Percentiles rank a stretch among this genome's conserved stretches.
Conservation (phyloP, 2,113 vertebrate species). For the Gorsachius goisagi region DNA sequence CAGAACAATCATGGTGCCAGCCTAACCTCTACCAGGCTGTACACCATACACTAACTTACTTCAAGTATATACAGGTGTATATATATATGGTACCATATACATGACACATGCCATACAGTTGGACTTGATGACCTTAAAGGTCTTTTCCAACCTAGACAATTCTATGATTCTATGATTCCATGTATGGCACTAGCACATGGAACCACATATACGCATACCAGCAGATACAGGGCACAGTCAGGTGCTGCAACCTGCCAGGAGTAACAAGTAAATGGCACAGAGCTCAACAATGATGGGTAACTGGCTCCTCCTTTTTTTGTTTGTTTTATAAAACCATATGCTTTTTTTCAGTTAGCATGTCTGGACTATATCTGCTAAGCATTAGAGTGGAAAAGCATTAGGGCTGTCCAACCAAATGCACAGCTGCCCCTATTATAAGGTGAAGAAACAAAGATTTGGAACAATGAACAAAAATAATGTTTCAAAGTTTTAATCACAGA, state of each 20-base stretch:
- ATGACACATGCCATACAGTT: no score
- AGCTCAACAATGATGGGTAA: not conserved
- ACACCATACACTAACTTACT: fast-evolving
- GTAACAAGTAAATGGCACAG: not conserved
- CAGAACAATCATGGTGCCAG: not conserved
- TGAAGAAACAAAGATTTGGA: not conserved
- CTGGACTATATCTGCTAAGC: not conserved
- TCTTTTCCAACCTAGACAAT: no score
- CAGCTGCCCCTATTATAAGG: not conserved
- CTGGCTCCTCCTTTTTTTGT: not conserved
- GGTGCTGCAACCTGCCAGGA: fast-evolving
- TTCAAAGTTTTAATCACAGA: not conserved
- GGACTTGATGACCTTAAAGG: no score
- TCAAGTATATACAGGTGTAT: fast-evolving
- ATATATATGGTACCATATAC: no score
- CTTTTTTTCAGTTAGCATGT: not conserved
- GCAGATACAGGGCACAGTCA: not conserved
- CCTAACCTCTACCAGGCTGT: not conserved
- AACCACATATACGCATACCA: fast-evolving
- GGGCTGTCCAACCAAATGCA: not conserved
- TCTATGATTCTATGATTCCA: no score
- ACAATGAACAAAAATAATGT: not conserved
- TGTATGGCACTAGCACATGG: not conserved
- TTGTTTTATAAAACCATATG: not conserved
- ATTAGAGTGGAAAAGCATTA: not conserved